Evolutionary conservation across 2,113 vertebrate species (phyloP).

Genomic region (Oophaga pumilio): DNA sequence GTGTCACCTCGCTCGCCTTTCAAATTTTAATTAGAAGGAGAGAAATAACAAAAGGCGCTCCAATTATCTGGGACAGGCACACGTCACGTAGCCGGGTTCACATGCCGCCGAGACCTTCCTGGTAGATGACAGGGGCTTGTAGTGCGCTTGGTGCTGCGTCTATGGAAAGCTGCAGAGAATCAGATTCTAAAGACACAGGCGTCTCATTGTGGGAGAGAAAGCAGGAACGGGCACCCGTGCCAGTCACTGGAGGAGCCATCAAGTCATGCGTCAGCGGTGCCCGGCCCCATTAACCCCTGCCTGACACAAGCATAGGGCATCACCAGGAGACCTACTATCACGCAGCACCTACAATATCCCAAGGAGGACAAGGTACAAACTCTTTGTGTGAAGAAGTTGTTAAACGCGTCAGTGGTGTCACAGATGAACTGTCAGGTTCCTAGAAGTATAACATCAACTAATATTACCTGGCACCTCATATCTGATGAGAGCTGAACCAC

Average conservation of each 20-base stretch:
- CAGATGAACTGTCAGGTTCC: too few species aligned
- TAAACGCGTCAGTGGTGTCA: background rate
- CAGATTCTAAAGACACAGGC: conserved; percentile 5
- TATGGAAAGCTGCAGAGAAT: background rate
- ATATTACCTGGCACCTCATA: too few species aligned
- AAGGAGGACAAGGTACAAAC: background rate
- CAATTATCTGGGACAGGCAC: conserved; percentile 34
- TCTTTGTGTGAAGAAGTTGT: background rate
- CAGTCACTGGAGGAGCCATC: conserved; percentile 29
- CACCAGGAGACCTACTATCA: background rate
- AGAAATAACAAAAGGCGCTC: background rate
- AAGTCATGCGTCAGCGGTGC: background rate
- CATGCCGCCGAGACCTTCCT: background rate
- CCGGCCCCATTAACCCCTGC: conserved; percentile 4
- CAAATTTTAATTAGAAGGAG: conserved; percentile 6
- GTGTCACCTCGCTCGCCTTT: background rate
- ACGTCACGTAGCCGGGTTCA: conserved; percentile 26
- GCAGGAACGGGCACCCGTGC: background rate
- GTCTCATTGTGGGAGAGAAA: conserved; percentile 13
- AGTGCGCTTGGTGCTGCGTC: background rate
- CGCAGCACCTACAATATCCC: background rate
- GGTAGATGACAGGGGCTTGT: background rate
- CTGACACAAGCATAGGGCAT: too few species aligned
- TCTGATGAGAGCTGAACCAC: too few species aligned
- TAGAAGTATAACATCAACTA: too few species aligned